Conservation (phyloP, 2,888 invertebrate species). For the Agrochola litura region DNA sequence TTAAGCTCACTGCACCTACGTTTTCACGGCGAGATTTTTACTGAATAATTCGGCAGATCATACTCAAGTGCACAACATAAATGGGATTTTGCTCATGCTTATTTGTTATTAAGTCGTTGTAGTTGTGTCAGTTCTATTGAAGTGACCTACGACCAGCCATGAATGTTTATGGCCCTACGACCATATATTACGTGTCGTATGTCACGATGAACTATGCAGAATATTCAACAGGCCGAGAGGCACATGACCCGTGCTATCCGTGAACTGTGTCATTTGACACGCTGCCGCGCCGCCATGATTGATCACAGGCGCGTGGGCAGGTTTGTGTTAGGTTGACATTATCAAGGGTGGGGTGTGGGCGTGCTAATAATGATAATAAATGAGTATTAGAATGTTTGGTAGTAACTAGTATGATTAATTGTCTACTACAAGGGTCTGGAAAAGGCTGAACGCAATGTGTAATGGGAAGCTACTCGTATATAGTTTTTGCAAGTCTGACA, state of each 20-base stretch:
- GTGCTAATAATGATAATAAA: slow-evolving; percentile 15
- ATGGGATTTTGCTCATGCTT: background rate
- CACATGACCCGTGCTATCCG: slow-evolving; percentile 23
- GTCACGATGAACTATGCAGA: slow-evolving; percentile 26
- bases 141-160: background rate
- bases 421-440: background rate
- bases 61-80: background rate
- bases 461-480: background rate
- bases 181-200: slow-evolving; percentile 1
- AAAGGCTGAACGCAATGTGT: background rate
- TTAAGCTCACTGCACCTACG: too few relatives aligned
- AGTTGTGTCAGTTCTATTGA: background rate
- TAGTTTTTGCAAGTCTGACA: background rate
- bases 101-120: background rate
- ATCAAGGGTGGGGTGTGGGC: slow-evolving; percentile 14
- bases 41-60: too few relatives aligned
- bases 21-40: too few relatives aligned
- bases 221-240: background rate
- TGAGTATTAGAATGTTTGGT: background rate
- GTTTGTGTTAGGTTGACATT: slow-evolving; percentile 16
- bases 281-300: slow-evolving; percentile 26
- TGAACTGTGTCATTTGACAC: slow-evolving; percentile 41
- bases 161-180: background rate
- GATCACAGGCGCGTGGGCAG: slow-evolving; percentile 42
- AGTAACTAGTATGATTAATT: background rate